Percentiles rank a stretch among this genome's conserved stretches.
These are phyloP conservation scores for Ceyx cyanopectus DNA, from an alignment of 2,113 vertebrate genomes.

Conservation along the genomic window DNA sequence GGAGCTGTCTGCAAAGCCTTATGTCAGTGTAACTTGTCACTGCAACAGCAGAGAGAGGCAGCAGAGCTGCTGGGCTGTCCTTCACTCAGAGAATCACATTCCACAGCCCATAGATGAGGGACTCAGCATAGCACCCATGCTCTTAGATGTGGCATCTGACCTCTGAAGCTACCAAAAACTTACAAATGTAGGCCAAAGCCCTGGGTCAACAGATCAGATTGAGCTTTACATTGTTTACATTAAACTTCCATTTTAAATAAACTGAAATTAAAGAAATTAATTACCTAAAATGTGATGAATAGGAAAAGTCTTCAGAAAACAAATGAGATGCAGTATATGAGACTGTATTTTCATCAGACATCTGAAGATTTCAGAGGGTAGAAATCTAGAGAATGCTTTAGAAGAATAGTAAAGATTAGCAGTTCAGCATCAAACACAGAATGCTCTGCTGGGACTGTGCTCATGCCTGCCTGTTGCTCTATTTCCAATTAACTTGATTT, in stretches of 20 bases:
- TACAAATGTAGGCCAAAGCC: background rate
- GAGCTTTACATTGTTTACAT: background rate
- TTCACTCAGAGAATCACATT: background rate
- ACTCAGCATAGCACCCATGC: background rate
- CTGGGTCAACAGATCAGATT: background rate
- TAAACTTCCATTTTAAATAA: too few species aligned
- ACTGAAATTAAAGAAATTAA: too few species aligned
- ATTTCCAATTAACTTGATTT: constrained; percentile 43
- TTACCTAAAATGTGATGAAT: background rate
- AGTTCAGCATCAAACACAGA: background rate
- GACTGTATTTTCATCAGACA: background rate
- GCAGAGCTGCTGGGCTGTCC: background rate
- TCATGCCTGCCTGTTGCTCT: background rate
- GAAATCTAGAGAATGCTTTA: constrained; percentile 1
- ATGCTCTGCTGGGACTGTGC: background rate
- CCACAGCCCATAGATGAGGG: background rate
- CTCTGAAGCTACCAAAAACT: background rate
- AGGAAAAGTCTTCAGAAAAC: background rate
- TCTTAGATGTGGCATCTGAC: background rate
- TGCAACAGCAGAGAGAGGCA: background rate
- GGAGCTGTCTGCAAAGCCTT: background rate
- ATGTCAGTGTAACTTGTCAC: background rate
- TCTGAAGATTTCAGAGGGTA: background rate
- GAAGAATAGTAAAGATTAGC: background rate
- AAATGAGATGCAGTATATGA: background rate